phyloP scores from a whole-genome alignment of 2,888 invertebrate genomes.

The Drepanosiphum platanoidis region DNA sequence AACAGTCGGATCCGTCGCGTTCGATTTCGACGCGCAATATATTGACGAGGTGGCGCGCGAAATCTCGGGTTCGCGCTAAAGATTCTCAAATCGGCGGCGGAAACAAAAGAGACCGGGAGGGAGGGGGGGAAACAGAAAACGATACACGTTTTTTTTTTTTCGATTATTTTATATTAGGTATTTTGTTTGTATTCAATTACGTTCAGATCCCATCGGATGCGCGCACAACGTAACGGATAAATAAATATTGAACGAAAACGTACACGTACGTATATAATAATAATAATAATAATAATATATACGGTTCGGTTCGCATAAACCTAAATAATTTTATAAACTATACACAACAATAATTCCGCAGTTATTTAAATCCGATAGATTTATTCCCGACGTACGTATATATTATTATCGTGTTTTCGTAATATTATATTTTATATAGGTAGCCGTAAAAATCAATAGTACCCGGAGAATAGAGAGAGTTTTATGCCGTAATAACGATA shows the following conservation, averaged over 20 bases:
- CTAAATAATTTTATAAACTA: neutral
- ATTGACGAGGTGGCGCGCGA: too few relatives aligned
- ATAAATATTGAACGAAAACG: neutral
- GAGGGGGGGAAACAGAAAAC: too few relatives aligned
- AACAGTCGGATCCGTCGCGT: neutral
- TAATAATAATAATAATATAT: neutral
- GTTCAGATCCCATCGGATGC: neutral
- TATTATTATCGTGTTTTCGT: neutral
- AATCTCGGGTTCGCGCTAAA: neutral
- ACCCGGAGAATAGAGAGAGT: neutral
- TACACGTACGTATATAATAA: too few relatives aligned
- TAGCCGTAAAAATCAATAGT: constrained; percentile 5
- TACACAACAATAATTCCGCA: neutral
- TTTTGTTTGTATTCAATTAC: neutral
- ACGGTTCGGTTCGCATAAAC: neutral
- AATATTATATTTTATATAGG: too few relatives aligned
- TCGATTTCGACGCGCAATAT: neutral
- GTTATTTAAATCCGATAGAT: constrained; percentile 13
- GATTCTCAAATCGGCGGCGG: neutral
- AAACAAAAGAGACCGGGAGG: too few relatives aligned
- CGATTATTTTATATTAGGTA: neutral
- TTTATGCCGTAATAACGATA: too few relatives aligned
- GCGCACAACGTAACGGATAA: neutral
- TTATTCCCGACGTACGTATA: neutral
- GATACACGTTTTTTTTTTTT: neutral